Conservation (phyloP, 2,888 invertebrate species). For the Perizoma flavofasciatum region DNA sequence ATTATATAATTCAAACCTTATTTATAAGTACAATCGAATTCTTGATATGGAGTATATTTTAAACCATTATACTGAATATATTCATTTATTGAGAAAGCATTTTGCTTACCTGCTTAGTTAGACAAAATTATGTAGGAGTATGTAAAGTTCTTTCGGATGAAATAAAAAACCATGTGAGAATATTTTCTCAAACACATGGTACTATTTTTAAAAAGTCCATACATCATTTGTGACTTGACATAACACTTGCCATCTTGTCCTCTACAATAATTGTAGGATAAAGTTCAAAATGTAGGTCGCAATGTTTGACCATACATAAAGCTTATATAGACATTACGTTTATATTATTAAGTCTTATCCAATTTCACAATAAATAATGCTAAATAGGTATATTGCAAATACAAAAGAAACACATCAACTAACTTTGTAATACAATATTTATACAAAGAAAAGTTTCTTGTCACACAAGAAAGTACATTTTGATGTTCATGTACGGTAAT, state of each 20-base stretch:
- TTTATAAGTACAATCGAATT: slow-evolving; percentile 6
- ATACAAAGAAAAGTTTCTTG: slow-evolving; percentile 61
- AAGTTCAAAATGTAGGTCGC: slow-evolving; percentile 17
- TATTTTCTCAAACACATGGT: background rate
- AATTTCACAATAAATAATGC: slow-evolving; percentile 45
- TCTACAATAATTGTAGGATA: slow-evolving; percentile 17
- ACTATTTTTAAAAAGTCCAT: slow-evolving; percentile 4
- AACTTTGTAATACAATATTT: slow-evolving; percentile 51
- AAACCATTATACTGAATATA: background rate
- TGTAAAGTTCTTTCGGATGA: background rate
- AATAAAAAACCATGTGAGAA: background rate
- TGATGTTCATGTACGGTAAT: slow-evolving; percentile 53
- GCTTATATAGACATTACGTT: slow-evolving; percentile 39
- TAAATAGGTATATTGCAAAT: slow-evolving; percentile 38
- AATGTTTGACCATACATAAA: slow-evolving; percentile 20
- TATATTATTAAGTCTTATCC: slow-evolving; percentile 52
- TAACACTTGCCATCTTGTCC: background rate
- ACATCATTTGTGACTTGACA: background rate
- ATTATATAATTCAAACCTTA: slow-evolving; percentile 4
- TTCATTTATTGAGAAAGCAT: background rate
- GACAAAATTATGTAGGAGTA: background rate
- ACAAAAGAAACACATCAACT: slow-evolving; percentile 40
- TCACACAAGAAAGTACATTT: slow-evolving; percentile 68
- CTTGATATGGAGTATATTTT: slow-evolving; percentile 16
- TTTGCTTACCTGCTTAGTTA: background rate